Base-by-base conservation (phyloP, 2,888 invertebrate genomes). In the Carabus problematicus region DNA sequence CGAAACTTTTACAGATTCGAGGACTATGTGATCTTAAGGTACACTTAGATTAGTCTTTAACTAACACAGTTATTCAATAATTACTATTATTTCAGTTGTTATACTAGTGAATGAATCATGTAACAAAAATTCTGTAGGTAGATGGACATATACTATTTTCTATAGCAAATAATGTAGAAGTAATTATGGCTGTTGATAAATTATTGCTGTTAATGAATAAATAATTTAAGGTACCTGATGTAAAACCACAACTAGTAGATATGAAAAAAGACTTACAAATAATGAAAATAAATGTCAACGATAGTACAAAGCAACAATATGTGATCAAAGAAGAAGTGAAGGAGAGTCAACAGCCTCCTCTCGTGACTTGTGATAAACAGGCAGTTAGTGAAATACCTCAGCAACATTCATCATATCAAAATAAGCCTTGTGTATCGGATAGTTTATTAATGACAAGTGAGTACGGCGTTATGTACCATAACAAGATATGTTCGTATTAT, bases 11-110 rank as follows among this genome's bases (percentile, higher is more conserved):
- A 71, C 91, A 92, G 77, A 92, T 94, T 60, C 90, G 93, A 74
- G 94, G 94, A 63, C 84, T 94, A 71, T 93, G 93, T 71, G 90
- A 91, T 82, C 89, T 91, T 81, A 91, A 91, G 82, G 93, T 93
- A 80, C 86, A 29, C 85, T 77, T 59, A 9, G 40, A 55, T 71
- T n/a, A 62, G 18, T 11, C 9, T 29, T 29, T 29, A 29, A 6
- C 3, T 58, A 16, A 18, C 54, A 39, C n/a, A 55, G 42, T 70
- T 64, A 12, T 42, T 11, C 54, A 40, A 55, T 54, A 54, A n/a
- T 12, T 19, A 54, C n/a, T 16, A 1, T 11, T 54, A 54, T 19
- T 14, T 19, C 18, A 19, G 54, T 54, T 11, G 29, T 54, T 54
- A 18, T 11, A 54, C 19, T 54, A 14, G 18, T 18, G 18, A 29